Base-by-base conservation (phyloP, 2,888 invertebrate genomes). In the Eristalinus aeneus region DNA sequence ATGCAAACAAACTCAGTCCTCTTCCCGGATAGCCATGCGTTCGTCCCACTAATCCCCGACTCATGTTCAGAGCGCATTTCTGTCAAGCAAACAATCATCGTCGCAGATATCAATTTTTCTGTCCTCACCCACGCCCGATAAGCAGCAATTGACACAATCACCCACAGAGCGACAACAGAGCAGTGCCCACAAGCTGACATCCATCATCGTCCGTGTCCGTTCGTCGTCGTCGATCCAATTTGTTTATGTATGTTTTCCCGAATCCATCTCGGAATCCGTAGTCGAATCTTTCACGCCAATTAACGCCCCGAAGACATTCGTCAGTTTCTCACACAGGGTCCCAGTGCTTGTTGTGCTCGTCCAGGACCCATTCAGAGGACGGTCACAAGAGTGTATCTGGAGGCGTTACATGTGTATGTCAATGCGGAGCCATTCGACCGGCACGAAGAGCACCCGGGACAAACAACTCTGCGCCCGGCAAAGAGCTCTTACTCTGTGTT, bases 221-320 rank as follows among this genome's bases (percentile, higher is more conserved):
- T 63, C 67, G 74, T 27, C 27, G 27, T 27, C 27, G 27, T 27
- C 27, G 5, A 27, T 71, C 36, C 60, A 67, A 82, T 82, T 82
- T 86, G 86, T 86, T 86, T 86, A 86, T 67, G 71, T 86, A 86
- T 67, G 71, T 78, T 71, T 74, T 78, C 63, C 60, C 56, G 68
- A 78, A 78, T 82, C 69, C 71, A 82, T 76, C 80, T 80, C 80
- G 73, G 27, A 46, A 46, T 46, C 46, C 46, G 46, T 46, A 46
- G 16, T 68, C 56, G 68, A 78, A 78, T 82, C 69, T 74, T 86
- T 77, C 82, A 86, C 82, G 74, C 86, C 86, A 86, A 86, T 86
- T 86, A 86, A 78, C 86, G 74, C 69, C 73, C 73, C 86, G 46
- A 86, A 82, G 85, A 85, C 73, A 85, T 81, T 85, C 76, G 76